phyloP scores from a whole-genome alignment of 2,113 vertebrate species.

The Hippopotamus amphibius region DNA sequence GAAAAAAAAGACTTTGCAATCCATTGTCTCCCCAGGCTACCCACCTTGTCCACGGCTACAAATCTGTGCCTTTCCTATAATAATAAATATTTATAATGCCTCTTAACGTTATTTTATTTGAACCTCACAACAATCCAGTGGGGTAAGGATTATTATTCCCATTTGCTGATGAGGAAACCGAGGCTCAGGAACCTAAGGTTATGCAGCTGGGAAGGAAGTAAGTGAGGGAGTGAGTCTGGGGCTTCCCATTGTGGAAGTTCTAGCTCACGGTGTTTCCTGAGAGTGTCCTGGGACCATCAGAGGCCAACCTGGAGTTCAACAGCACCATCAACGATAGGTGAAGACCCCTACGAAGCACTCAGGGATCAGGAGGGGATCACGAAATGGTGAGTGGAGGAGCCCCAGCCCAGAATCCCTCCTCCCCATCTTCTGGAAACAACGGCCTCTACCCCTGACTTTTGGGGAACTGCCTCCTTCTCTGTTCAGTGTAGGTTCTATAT shows the following conservation, averaged over 20 bases:
- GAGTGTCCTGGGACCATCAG: neutral
- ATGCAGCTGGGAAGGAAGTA: neutral
- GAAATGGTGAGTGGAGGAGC: neutral
- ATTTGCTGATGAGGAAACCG: neutral
- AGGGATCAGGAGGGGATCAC: neutral
- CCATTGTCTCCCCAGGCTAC: neutral
- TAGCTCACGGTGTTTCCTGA: neutral
- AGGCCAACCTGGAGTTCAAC: neutral
- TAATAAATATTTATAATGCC: neutral
- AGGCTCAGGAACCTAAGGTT: neutral
- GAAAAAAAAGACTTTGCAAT: neutral
- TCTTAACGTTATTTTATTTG: conserved; percentile 1
- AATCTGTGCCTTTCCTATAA: neutral
- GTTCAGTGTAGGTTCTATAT: accelerated
- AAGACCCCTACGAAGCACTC: neutral
- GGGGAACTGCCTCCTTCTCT: neutral
- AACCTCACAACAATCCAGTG: neutral
- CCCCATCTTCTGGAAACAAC: neutral
- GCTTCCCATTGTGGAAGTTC: neutral
- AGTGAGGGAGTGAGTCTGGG: neutral
- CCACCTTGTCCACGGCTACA: neutral
- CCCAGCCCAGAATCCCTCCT: neutral
- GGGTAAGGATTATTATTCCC: neutral
- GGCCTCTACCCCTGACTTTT: neutral
- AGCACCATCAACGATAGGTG: neutral